Conservation (phyloP, 2,113 vertebrate species). For the Epinephelus cyanopodus region DNA sequence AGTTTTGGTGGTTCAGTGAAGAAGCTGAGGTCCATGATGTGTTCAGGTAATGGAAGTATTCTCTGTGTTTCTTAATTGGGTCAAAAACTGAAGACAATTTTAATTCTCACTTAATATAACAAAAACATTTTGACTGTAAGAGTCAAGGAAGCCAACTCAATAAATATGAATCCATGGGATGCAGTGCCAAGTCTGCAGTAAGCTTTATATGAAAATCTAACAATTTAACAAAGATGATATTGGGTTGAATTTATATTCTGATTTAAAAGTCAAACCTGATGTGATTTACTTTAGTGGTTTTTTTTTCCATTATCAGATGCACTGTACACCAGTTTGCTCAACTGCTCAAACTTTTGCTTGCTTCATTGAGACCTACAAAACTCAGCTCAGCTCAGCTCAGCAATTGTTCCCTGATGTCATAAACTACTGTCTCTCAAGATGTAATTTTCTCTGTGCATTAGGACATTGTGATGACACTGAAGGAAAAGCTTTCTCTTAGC, state of each 20-base stretch:
- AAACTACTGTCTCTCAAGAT: slow-evolving; percentile 28
- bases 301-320: neutral
- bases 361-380: neutral
- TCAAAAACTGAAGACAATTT: neutral
- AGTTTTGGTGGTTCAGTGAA: neutral
- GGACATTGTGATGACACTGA: slow-evolving; percentile 97
- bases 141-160: no score
- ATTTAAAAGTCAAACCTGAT: neutral
- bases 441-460: slow-evolving; percentile 66
- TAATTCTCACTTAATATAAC: no score
- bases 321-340: neutral
- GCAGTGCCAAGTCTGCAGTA: neutral
- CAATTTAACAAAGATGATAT: neutral
- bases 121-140: no score
- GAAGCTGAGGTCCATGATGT: neutral
- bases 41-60: neutral
- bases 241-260: neutral
- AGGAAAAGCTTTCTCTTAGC: slow-evolving; percentile 94
- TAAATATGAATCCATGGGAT: neutral
- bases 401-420: slow-evolving; percentile 9
- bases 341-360: neutral
- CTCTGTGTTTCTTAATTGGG: neutral
- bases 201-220: neutral
- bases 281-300: neutral
- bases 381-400: slow-evolving; percentile 6